These are phyloP conservation scores for Caerostris extrusa DNA, from an alignment of 1,140 invertebrate species.

Conservation along the genomic window DNA sequence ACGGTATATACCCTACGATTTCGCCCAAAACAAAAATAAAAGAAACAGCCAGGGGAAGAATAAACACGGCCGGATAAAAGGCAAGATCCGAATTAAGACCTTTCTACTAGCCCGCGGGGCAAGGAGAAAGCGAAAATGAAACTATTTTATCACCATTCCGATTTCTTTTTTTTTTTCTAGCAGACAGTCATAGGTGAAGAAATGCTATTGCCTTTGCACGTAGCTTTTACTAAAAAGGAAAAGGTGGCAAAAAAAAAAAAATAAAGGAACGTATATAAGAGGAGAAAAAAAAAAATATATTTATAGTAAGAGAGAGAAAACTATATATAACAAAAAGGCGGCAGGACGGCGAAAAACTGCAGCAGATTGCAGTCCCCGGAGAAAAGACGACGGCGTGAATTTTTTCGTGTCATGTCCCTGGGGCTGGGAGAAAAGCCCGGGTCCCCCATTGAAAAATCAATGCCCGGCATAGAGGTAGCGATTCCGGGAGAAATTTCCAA, in stretches of 20 bases:
- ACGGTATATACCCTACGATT: no score
- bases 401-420: constrained; percentile 29
- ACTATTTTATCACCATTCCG: constrained; percentile 24
- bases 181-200: background rate
- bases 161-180: background rate
- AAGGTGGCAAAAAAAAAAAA: no score
- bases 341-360: background rate
- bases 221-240: background rate
- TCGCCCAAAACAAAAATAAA: no score
- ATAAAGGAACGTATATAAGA: background rate
- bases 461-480: background rate
- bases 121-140: background rate
- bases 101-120: background rate
- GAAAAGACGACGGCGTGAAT: constrained; percentile 25
- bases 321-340: constrained; percentile 23
- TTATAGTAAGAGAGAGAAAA: constrained; percentile 11
- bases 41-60: background rate
- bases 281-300: background rate
- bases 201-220: background rate
- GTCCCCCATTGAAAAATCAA: background rate
- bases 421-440: background rate
- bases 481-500: background rate
- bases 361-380: constrained; percentile 6
- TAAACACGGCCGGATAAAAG: background rate
- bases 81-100: constrained; percentile 25